phyloP scores from a whole-genome alignment of 1,140 invertebrate genomes.

The Drosophila paulistorum region DNA sequence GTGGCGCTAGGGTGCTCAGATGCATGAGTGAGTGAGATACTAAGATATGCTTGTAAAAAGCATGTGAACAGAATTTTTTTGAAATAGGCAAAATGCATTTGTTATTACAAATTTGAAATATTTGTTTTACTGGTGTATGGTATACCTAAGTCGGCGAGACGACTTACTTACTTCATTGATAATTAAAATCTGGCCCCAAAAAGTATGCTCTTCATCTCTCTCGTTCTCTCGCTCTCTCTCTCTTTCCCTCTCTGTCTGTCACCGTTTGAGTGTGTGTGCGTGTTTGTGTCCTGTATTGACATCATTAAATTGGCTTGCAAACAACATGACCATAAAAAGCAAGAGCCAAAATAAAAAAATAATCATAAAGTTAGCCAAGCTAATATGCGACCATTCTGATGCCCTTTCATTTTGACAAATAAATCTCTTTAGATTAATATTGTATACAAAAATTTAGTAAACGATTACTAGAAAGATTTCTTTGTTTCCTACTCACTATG shows the following conservation, averaged over 20 bases:
- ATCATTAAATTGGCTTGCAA: conserved; percentile 62
- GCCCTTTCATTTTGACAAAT: not conserved
- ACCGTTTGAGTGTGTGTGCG: not conserved
- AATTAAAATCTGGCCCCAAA: conserved; percentile 68
- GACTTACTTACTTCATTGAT: too few relatives aligned
- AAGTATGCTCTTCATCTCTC: conserved; percentile 56
- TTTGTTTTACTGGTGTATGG: too few relatives aligned
- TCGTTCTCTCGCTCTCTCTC: not conserved
- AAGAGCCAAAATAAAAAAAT: not conserved
- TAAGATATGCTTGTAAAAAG: too few relatives aligned
- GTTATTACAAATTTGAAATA: too few relatives aligned
- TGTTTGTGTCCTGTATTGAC: conserved; percentile 36
- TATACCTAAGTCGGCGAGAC: too few relatives aligned
- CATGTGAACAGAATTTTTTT: too few relatives aligned
- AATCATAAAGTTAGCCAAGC: not conserved
- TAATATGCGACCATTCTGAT: not conserved
- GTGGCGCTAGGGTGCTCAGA: too few relatives aligned
- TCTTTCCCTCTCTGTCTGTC: not conserved
- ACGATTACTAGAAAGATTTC: too few relatives aligned
- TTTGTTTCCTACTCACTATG: too few relatives aligned
- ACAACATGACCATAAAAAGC: conserved; percentile 15
- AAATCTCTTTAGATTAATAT: not conserved
- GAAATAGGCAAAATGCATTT: too few relatives aligned
- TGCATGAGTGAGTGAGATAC: too few relatives aligned
- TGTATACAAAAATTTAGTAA: too few relatives aligned